Percentiles rank a stretch among this genome's conserved stretches.
Conservation (phyloP, 1,140 invertebrate species). For the Copidosoma floridanum region DNA sequence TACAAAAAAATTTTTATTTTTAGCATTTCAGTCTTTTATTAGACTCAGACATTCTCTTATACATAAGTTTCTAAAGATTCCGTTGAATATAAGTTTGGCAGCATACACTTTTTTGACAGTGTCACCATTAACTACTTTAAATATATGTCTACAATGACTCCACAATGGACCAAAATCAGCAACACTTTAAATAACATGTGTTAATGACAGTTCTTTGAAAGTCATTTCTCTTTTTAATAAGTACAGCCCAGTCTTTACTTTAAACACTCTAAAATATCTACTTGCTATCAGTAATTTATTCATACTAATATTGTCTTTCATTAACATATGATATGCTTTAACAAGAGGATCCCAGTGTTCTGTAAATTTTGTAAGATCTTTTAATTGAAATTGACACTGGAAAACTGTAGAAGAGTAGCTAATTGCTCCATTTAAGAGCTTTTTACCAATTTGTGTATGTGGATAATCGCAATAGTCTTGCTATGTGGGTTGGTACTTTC, state of each 20-base stretch:
- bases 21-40: background rate
- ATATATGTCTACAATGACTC: slow-evolving; percentile 23
- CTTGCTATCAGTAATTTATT: background rate
- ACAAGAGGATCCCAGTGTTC: slow-evolving; percentile 17
- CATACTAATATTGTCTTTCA: background rate
- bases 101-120: slow-evolving; percentile 17
- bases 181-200: slow-evolving; percentile 24
- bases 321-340: slow-evolving; percentile 3
- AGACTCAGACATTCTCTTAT: background rate
- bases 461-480: too few species aligned
- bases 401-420: too few species aligned
- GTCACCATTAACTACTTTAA: slow-evolving; percentile 25
- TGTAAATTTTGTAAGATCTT: slow-evolving; percentile 1
- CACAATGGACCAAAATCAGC: slow-evolving; percentile 20
- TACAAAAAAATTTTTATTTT: background rate
- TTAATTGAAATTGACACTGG: slow-evolving; percentile 2
- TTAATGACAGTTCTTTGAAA: slow-evolving; percentile 24
- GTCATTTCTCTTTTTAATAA: slow-evolving; percentile 23
- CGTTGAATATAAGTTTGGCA: slow-evolving; percentile 24
- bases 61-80: slow-evolving; percentile 19
- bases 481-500: too few species aligned
- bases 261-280: background rate
- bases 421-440: too few species aligned
- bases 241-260: background rate
- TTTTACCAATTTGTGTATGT: too few species aligned